Conservation (phyloP, 2,888 invertebrate species). For the Parnassius orleans region DNA sequence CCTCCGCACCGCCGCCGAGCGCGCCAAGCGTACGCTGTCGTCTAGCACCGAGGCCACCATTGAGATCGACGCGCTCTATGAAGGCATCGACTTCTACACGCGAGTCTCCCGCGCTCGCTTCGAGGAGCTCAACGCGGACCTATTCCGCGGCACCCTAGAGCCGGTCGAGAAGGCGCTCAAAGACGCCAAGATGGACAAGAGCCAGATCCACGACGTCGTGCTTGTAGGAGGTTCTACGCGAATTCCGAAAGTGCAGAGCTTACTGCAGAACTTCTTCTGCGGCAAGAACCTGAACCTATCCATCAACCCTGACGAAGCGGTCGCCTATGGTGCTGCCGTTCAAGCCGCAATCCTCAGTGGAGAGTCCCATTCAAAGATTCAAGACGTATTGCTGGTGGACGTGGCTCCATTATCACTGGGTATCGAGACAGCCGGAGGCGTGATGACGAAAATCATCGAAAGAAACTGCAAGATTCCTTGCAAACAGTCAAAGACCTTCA, state of each 20-base stretch:
- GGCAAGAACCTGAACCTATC: conserved; percentile 86
- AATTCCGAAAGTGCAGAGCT: conserved; percentile 88
- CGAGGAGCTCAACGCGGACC: conserved; percentile 86
- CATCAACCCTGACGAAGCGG: conserved; percentile 91
- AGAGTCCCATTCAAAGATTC: conserved; percentile 87
- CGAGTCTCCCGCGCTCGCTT: conserved; percentile 87
- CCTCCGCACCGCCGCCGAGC: conserved; percentile 87
- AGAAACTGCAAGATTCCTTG: conserved; percentile 86
- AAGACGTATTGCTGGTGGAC: conserved; percentile 83
- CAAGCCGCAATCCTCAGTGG: conserved; percentile 87
- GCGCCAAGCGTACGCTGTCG: conserved; percentile 88
- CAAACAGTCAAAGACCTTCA: conserved; percentile 28
- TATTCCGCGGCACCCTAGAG: conserved; percentile 86
- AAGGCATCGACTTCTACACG: conserved; percentile 86
- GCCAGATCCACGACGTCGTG: conserved; percentile 88
- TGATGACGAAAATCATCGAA: conserved; percentile 88
- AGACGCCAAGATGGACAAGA: conserved; percentile 90
- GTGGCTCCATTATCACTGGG: conserved; percentile 85
- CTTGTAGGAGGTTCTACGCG: conserved; percentile 91
- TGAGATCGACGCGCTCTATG: conserved; percentile 87
- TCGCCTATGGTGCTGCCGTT: conserved; percentile 88
- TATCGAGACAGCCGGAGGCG: conserved; percentile 89
- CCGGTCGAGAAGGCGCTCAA: conserved; percentile 89
- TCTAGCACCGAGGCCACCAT: conserved; percentile 88
- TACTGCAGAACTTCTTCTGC: conserved; percentile 88